phyloP scores from a whole-genome alignment of 2,888 invertebrate genomes.

The Microctonus aethiopoides region DNA sequence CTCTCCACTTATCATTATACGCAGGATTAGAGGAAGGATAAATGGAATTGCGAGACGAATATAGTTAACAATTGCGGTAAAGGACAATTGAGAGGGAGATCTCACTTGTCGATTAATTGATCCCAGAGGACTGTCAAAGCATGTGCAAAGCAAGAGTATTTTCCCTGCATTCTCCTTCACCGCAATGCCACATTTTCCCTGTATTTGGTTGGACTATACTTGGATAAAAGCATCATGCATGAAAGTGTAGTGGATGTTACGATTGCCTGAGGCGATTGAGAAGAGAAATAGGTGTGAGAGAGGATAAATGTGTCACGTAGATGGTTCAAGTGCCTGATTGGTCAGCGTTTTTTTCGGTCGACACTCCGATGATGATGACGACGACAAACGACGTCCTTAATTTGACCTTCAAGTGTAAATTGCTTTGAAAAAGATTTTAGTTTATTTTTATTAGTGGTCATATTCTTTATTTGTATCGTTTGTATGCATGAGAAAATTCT shows the following conservation, averaged over 20 bases:
- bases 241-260: constrained; percentile 20
- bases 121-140: constrained; percentile 36
- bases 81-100: background rate
- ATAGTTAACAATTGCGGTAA: background rate
- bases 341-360: constrained; percentile 33
- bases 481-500: too few relatives aligned
- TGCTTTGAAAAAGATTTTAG: constrained; percentile 2
- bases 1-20: background rate
- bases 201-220: constrained; percentile 16
- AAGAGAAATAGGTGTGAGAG: background rate
- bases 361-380: constrained; percentile 4
- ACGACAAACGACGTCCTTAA: constrained; percentile 14
- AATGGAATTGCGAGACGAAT: background rate
- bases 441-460: constrained; percentile 17
- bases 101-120: constrained; percentile 39
- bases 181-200: background rate
- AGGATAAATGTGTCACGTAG: constrained; percentile 46
- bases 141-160: background rate
- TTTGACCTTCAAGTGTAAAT: constrained; percentile 23
- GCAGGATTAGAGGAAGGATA: background rate
- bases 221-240: constrained; percentile 1
- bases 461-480: background rate
- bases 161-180: background rate
- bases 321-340: constrained; percentile 39
- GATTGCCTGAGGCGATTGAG: constrained; percentile 24